phyloP scores from a whole-genome alignment of 2,797 vertebrate genomes.

The Eupleurogrammus muticus region DNA sequence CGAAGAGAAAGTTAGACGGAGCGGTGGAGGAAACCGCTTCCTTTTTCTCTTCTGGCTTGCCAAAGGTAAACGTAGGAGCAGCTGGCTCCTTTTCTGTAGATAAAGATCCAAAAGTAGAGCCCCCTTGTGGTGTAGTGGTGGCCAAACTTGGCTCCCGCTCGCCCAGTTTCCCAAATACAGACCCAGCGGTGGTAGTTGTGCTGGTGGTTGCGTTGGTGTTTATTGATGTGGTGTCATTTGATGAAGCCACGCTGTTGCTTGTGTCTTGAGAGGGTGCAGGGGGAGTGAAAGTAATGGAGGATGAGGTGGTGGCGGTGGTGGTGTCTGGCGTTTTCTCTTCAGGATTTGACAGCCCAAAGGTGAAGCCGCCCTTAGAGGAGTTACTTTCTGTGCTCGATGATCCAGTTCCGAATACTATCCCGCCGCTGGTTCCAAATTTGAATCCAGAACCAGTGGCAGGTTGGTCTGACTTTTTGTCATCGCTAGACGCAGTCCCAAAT shows the following conservation, averaged over 20 bases:
- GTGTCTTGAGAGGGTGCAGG: slow-evolving; percentile 75
- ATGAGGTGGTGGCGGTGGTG: slow-evolving; percentile 32
- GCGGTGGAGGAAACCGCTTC: slow-evolving; percentile 54
- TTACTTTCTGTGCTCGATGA: slow-evolving; percentile 81
- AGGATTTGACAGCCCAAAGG: slow-evolving; percentile 84
- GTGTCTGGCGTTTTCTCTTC: slow-evolving; percentile 78
- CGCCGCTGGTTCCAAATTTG: slow-evolving; percentile 82
- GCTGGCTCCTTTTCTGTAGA: slow-evolving; percentile 77
- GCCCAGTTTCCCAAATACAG: slow-evolving; percentile 73
- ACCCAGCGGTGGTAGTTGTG: slow-evolving; percentile 21
- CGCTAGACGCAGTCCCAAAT: slow-evolving; percentile 84
- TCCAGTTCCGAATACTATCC: slow-evolving; percentile 67
- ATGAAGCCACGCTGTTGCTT: slow-evolving; percentile 43
- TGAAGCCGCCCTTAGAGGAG: slow-evolving; percentile 79
- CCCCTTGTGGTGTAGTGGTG: slow-evolving; percentile 47
- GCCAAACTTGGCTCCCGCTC: slow-evolving; percentile 36
- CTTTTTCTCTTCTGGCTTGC: slow-evolving; percentile 89
- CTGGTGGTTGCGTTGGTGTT: slow-evolving; percentile 42
- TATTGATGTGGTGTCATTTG: slow-evolving; percentile 42
- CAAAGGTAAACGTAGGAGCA: slow-evolving; percentile 85
- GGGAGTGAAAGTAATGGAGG: slow-evolving; percentile 71
- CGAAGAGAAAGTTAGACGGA: slow-evolving; percentile 80
- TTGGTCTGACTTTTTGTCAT: slow-evolving; percentile 84
- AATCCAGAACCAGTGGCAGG: slow-evolving; percentile 78
- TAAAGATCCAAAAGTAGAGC: slow-evolving; percentile 71